A percentile compares a stretch with the other conserved stretches of the same genome.
Evolutionary conservation across 2,113 vertebrate genomes (phyloP).

Genomic region (Phodopus roborovskii): DNA sequence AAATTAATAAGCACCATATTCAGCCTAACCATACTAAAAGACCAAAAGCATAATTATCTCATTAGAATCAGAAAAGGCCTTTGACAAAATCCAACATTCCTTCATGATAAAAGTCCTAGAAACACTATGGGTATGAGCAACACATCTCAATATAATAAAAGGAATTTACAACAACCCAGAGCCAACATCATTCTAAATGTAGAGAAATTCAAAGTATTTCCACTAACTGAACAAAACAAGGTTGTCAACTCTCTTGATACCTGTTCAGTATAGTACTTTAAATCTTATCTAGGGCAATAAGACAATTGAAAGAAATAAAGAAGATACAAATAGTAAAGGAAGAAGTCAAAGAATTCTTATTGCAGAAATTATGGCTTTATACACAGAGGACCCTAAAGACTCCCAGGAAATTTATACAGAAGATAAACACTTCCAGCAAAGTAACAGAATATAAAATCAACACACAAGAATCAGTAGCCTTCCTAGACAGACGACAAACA

Average conservation of each 20-base stretch:
- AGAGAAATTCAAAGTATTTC: neutral
- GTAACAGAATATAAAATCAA: neutral
- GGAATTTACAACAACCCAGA: no score
- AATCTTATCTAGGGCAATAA: neutral
- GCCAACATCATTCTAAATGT: neutral
- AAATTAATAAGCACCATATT: neutral
- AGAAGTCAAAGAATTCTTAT: neutral
- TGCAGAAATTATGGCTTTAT: neutral
- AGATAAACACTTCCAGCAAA: neutral
- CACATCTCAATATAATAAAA: neutral
- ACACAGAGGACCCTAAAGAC: neutral
- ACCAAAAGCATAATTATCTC: neutral
- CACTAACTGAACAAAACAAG: neutral
- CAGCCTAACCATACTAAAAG: neutral
- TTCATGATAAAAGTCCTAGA: neutral
- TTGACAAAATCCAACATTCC: neutral
- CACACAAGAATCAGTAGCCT: neutral
- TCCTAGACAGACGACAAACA: neutral
- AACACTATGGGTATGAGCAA: neutral
- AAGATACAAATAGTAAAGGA: neutral
- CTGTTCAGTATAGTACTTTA: neutral
- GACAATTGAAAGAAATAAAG: neutral
- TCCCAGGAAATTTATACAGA: neutral
- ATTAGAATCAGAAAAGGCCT: neutral
- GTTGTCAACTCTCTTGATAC: neutral